Percentiles rank a stretch among this genome's conserved stretches.
phyloP scores from a whole-genome alignment of 2,888 invertebrate genomes.

The Eupithecia vulgata region DNA sequence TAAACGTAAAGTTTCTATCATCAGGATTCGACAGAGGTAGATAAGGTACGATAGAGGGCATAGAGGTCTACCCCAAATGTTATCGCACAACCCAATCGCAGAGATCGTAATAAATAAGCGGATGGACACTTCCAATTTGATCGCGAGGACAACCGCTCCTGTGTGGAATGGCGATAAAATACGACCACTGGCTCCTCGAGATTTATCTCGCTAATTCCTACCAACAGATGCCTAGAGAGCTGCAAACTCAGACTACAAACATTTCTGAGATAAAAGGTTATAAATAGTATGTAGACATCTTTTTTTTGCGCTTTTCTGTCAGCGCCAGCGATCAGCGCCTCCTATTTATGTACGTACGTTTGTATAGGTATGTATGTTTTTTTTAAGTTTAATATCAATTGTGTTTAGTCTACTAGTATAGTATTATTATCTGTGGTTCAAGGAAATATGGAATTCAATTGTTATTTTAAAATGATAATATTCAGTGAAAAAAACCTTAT shows the following conservation, averaged over 20 bases:
- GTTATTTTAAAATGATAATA: too few species aligned
- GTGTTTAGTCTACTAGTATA: too few species aligned
- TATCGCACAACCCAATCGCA: conserved; percentile 48
- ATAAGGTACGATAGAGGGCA: not conserved
- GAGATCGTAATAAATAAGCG: conserved; percentile 57
- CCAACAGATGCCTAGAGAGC: conserved; percentile 22
- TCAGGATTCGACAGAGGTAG: not conserved
- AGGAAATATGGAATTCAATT: too few species aligned
- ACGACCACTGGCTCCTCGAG: conserved; percentile 45
- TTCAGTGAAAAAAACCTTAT: too few species aligned
- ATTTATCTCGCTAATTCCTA: conserved; percentile 39
- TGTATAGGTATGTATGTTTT: too few species aligned
- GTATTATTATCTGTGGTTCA: too few species aligned
- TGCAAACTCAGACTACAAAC: not conserved
- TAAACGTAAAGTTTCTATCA: not conserved
- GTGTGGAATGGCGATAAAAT: conserved; percentile 52
- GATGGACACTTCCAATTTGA: conserved; percentile 63
- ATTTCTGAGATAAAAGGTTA: not conserved
- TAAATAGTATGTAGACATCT: too few species aligned
- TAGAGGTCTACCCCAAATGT: conserved; percentile 15
- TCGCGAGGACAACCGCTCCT: conserved; percentile 51
- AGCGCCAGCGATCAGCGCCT: too few species aligned
- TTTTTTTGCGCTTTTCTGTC: too few species aligned
- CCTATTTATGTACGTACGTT: too few species aligned
- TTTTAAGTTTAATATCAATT: too few species aligned